Evolutionary conservation across 2,113 vertebrate species (phyloP).

Genomic region (Lasiurus borealis): DNA sequence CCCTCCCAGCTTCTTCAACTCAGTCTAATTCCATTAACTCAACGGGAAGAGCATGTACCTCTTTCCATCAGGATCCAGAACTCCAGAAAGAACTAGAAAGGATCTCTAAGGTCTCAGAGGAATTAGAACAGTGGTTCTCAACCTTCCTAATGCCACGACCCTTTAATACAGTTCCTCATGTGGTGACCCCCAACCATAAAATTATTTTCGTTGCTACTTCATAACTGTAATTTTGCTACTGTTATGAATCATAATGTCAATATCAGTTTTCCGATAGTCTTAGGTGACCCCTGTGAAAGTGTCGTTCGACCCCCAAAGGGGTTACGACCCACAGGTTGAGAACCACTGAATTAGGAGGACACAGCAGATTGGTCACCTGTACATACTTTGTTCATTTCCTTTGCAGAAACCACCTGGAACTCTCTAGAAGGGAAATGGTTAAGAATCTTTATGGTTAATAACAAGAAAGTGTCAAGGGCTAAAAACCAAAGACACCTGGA

Average conservation of each 20-base stretch:
- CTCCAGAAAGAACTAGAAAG: neutral
- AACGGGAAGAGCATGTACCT: fast-evolving
- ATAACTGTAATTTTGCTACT: too few relatives aligned
- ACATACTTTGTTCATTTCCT: neutral
- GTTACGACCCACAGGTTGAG: too few relatives aligned
- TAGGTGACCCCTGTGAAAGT: too few relatives aligned
- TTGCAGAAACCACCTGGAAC: neutral
- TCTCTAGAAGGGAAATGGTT: neutral
- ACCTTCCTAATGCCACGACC: too few relatives aligned
- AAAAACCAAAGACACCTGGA: neutral
- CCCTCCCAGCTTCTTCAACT: neutral
- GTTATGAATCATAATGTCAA: too few relatives aligned
- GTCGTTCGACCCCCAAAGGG: too few relatives aligned
- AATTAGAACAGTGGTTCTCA: too few relatives aligned
- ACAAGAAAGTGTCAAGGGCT: neutral
- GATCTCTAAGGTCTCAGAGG: neutral
- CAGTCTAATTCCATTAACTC: fast-evolving
- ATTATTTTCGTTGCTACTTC: too few relatives aligned
- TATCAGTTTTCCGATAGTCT: too few relatives aligned
- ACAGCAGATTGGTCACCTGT: neutral
- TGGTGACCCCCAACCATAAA: too few relatives aligned
- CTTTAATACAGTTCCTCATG: too few relatives aligned
- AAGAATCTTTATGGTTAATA: neutral
- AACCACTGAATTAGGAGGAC: neutral
- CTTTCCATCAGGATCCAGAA: neutral